phyloP scores from a whole-genome alignment of 2,888 invertebrate genomes.

The Nebria salina region DNA sequence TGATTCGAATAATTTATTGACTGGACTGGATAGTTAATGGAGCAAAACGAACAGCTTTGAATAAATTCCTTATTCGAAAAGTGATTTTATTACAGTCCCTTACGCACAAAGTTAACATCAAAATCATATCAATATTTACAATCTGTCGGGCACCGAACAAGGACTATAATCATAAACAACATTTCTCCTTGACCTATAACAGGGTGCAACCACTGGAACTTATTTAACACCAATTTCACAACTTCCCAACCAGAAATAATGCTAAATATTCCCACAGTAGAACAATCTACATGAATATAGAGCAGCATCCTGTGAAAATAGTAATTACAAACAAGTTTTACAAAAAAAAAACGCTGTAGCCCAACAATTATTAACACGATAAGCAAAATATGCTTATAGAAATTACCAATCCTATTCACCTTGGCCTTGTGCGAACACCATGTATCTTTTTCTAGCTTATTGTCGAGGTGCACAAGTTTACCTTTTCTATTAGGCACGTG shows the following conservation, averaged over 20 bases:
- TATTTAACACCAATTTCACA: background rate
- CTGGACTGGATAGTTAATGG: too few relatives aligned
- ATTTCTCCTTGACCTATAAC: background rate
- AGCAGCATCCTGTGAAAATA: background rate
- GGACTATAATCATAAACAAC: background rate
- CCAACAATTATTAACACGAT: constrained; percentile 5
- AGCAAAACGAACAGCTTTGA: too few relatives aligned
- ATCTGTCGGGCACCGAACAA: background rate
- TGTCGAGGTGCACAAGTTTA: background rate
- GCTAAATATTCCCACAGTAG: background rate
- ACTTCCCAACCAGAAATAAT: background rate
- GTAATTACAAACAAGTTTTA: background rate
- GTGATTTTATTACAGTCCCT: background rate
- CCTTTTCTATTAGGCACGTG: constrained; percentile 31
- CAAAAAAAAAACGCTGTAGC: constrained; percentile 10
- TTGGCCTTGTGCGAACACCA: constrained; percentile 39
- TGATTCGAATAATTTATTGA: too few relatives aligned
- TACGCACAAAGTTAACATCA: background rate
- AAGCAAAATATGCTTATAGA: constrained; percentile 33
- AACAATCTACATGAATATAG: constrained; percentile 7
- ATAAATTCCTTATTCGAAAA: too few relatives aligned
- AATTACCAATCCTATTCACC: constrained; percentile 26
- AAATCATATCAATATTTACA: background rate
- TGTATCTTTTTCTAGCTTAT: constrained; percentile 8
- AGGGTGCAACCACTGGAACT: background rate